Base-by-base conservation (phyloP, 1,140 invertebrate species). In the Trachymyrmex septentrionalis region DNA sequence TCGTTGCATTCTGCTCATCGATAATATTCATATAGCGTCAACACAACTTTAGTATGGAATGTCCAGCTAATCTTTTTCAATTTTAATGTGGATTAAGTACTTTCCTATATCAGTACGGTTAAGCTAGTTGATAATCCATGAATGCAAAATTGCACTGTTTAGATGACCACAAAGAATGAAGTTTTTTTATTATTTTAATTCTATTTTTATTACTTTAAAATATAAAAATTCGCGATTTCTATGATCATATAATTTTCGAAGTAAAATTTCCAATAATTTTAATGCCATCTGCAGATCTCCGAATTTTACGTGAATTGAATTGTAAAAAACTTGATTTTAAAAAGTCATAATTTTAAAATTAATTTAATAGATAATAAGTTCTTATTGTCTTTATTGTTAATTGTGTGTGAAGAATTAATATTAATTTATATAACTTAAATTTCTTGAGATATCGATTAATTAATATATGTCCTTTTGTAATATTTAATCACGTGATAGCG, bases 21-120 rank as follows among this genome's bases (percentile, higher is more conserved):
- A 81, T 71, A 81, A 71, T 81, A 81, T 81, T 81, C 78, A 81
- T 71, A 69, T 24, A 2, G 30, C 50, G 77, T 55, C 21, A 80
- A 14, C 30, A 55, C 30, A 81, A 81, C 21, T 71, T 16, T 6
- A 38, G 19, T 55, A 30, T 69, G 4, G 78, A 16, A 71, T 34
- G 48, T 3, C 1, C 12, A 19, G n/a, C 16, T 81, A 71, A 71
- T 81, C 78, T 30, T 44, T 81, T 81, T 71, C 64, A 44, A 57
- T 81, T 81, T 81, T 71, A 81, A 81, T 71, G 34, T 71, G 10
- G 14, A 57, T 81, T 57, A 69, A 69, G 24, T 21, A 6, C 14
- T 14, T 21, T 53, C 19, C 27, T 10, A 27, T 1, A 81, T 81
- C 71, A 71, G 30, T 14, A 55, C 38, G 16, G 19, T 27, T 24